These are phyloP conservation scores for Protophormia terraenovae DNA, from an alignment of 2,888 invertebrate genomes.

Conservation along the genomic window DNA sequence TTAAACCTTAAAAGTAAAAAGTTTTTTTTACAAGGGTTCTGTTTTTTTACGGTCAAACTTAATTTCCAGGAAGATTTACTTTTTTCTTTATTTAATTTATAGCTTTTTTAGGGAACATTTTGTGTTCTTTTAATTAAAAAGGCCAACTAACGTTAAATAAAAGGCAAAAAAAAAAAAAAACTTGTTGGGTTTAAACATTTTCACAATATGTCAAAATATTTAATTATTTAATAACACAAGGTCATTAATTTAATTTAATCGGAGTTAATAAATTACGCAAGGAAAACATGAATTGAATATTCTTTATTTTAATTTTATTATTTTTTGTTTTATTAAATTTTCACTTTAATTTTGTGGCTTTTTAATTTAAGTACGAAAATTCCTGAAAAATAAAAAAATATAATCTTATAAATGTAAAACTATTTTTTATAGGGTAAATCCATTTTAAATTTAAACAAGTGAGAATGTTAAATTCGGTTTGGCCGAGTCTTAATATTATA, in stretches of 20 bases:
- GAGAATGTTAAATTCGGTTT: too few relatives aligned
- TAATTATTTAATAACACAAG: not conserved
- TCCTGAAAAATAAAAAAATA: too few relatives aligned
- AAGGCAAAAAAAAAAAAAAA: not conserved
- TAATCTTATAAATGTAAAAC: too few relatives aligned
- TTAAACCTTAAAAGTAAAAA: not conserved
- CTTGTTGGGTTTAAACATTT: not conserved
- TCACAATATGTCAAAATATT: not conserved
- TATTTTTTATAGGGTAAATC: too few relatives aligned
- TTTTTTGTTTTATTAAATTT: too few relatives aligned
- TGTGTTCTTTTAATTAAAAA: not conserved
- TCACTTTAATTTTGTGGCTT: too few relatives aligned
- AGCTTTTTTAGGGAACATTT: not conserved
- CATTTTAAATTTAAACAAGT: too few relatives aligned
- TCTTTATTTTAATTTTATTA: not conserved
- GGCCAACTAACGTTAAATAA: not conserved
- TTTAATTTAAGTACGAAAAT: too few relatives aligned
- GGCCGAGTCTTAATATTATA: too few relatives aligned
- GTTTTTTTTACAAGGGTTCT: not conserved
- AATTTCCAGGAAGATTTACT: not conserved
- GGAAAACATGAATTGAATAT: not conserved
- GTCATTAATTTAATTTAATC: not conserved
- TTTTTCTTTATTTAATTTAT: slow-evolving; percentile 15
- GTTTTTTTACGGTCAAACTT: not conserved
- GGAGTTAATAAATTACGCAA: not conserved